Evolutionary conservation across 2,888 invertebrate species (phyloP), one percentile per base, ranked within the genome.

Genomic region (Parnassius apollo): DNA sequence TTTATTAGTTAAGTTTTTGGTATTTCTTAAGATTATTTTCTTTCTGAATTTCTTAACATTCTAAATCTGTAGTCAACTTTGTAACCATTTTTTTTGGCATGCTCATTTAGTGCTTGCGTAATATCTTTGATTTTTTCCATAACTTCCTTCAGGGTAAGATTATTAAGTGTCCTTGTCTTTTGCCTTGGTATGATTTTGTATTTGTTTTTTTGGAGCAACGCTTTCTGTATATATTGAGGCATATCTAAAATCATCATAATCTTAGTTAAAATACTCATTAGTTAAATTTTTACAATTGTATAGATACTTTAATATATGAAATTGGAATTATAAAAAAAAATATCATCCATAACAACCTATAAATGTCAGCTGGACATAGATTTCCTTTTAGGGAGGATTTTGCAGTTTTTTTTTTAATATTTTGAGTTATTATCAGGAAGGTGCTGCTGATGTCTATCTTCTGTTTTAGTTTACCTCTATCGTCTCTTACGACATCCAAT

Each of bases 1-100:
- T 7, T 35, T 35, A 35, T 7, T 35, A 35, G 7, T 1, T 35
- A 35, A 35, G 0, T 7, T 35, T 35, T 35, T 35, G 35, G 35
- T 18, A 50, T 18, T 50, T 2, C 9, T 50, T 13, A 18, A 13
- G 2, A 51, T 18, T 25, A 11, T 25, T 51, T 51, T 12, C 11
- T 35, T 42, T 9, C n/a, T 13, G 18, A 9, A 9, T 67, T 64
- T 8, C 68, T 68, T 46, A 79, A 60, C 22, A 87, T 72, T 35
- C 81, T 76, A 44, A 90, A 75, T 50, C 75, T 84, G 62, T 89
- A 90, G 70, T 90, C 89, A 0, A 90, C 86, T 69, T 80, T 86
- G 51, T 83, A 90, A 4, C 89, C 89, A 66, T 87, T 85, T 46
- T 65, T 78, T 64, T 78, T 78, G 0, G 89, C 89, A 25, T 85